Base-by-base conservation (phyloP, 2,113 vertebrate species). In the Barnardius zonarius region DNA sequence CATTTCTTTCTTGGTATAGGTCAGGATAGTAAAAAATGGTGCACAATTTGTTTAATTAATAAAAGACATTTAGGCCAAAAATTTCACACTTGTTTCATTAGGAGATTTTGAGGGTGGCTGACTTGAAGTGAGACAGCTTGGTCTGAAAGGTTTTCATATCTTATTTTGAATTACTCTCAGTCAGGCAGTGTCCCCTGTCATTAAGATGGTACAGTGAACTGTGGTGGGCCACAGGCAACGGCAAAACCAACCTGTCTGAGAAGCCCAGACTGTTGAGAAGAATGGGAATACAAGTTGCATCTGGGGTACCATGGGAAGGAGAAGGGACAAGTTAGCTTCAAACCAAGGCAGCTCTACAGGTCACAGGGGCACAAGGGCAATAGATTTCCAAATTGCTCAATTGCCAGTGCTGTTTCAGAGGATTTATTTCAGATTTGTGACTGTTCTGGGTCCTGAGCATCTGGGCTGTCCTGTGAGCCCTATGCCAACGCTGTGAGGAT, bases 241-340 rank as follows among this genome's bases (percentile, higher is more conserved):
- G 23, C 54, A 74, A 20, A 77, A 17, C 11, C 17, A 75, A 48
- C 17, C 15, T 37, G 23, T 10, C 66, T 52, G 62, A 52, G 28
- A 85, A 76, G 63, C 33, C 14, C 52, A 62, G 39, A 20, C 15
- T 2, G 1, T 9, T 52, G 67, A 76, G 52, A 55, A 72, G 35
- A 73, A 85, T 6, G 13, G 31, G 49, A 79, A 41, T 55, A 35
- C 0, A 0, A 52, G 17, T 66, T 25, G 2, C 31, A 17, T 75
- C 41, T 83, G 59, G 63, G 31, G 28, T 54, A 66, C 22, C 10
- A 33, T 48, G 41, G 69, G 18, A 75, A 81, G 20, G 20, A 52
- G 27, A 35, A 69, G 23, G 41, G 9, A 70, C 10, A 82, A 55
- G 15, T 17, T 69, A 23, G 20, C 69, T 73, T 90, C 52, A 91